A percentile compares a stretch with the other conserved stretches of the same genome.
phyloP scores from a whole-genome alignment of 2,113 vertebrate genomes.

The Herpailurus yagouaroundi region DNA sequence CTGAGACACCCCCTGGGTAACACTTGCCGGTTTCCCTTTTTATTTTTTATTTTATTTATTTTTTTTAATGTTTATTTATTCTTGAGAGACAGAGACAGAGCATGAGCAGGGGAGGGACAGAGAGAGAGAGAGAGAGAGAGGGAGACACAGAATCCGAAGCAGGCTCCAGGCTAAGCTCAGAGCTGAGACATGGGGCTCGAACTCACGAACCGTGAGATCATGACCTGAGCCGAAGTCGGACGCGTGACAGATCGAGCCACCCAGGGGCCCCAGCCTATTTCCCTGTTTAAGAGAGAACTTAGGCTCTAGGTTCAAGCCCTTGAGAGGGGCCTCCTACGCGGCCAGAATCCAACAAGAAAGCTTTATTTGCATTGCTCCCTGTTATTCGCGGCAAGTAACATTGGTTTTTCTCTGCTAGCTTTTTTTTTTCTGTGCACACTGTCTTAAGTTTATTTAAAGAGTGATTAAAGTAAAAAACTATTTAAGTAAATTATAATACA shows the following conservation, averaged over 20 bases:
- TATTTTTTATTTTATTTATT: not conserved
- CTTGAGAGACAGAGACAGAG: too few species aligned
- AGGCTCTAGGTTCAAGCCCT: not conserved
- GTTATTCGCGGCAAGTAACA: not conserved
- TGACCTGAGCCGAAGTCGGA: too few species aligned
- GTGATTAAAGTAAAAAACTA: not conserved
- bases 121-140: too few species aligned
- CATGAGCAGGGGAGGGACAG: too few species aligned
- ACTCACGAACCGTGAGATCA: too few species aligned
- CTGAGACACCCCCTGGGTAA: not conserved
- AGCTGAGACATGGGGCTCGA: too few species aligned
- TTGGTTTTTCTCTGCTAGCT: not conserved
- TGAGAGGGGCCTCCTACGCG: not conserved
- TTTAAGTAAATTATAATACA: not conserved
- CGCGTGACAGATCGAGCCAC: too few species aligned
- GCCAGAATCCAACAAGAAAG: not conserved
- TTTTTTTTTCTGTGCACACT: not conserved
- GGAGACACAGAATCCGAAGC: too few species aligned
- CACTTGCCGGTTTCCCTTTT: not conserved
- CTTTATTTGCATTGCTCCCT: not conserved
- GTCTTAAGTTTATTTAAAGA: constrained; percentile 30
- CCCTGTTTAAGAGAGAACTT: not conserved
- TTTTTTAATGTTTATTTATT: too few species aligned
- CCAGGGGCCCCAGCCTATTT: not conserved
- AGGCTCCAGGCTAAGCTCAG: too few species aligned